Evolutionary conservation across 2,797 vertebrate genomes (phyloP), one percentile per base, ranked within the genome.

Genomic region (Clangula hyemalis): DNA sequence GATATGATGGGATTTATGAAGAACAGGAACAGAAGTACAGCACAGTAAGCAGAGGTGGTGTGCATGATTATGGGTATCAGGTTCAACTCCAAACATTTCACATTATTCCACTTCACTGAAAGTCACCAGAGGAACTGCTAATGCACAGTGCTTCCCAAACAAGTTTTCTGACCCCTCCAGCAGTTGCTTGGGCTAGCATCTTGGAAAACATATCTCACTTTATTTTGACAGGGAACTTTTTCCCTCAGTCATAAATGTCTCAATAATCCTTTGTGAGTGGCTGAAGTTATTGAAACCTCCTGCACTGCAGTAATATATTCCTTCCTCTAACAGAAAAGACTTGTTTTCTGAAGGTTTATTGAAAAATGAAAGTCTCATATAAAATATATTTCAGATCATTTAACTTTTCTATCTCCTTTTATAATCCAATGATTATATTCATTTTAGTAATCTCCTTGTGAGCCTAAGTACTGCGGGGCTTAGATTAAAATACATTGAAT

Each of bases 321-420:
- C 39, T 95, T 96, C 74, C 60, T 89, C 39, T 93, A 95, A 84
- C 88, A 94, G 90, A 88, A 28, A 74, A 74, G 61, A 24, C 41
- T 86, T 97, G 73, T 96, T 97, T 97, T 94, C 94, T 96, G 80
- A 97, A 97, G 75, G 24, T 89, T 97, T 96, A 97, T 93, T 97
- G 93, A 92, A 97, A 97, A 98, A 94, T 90, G 84, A 93, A 94
- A 96, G 75, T 93, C 65, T 94, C 77, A 51, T 82, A 91, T 96
- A 96, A 97, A 97, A 95, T 86, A 28, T 93, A 96, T 93, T 97
- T 97, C 94, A 96, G 85, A 86, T 97, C 79, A 97, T 97, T 98
- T 97, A 97, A 96, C 87, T 96, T 97, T 94, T 97, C 90, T 94
- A 95, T 95, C 76, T 96, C 76, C 73, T 95, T 97, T 97, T 97